A percentile compares a stretch with the other conserved stretches of the same genome.
Evolutionary conservation across 1,140 invertebrate genomes (phyloP).

Genomic region (Dendrolimus kikuchii): DNA sequence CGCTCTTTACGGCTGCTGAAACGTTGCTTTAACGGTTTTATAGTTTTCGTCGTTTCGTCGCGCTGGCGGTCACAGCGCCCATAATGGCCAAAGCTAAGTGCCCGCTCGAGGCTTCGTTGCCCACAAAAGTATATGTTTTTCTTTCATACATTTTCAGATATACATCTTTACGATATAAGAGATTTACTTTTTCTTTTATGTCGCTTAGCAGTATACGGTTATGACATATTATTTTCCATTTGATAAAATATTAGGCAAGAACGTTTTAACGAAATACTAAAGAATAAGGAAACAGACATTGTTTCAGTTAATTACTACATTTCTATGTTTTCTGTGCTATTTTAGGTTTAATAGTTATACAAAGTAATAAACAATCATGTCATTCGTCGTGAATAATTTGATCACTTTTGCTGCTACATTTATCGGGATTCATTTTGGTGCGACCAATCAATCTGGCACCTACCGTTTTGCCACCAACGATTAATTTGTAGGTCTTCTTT

Average conservation of each 20-base stretch:
- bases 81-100: constrained; percentile 68
- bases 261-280: too few relatives aligned
- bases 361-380: too few relatives aligned
- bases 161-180: constrained; percentile 61
- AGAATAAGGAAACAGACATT: too few relatives aligned
- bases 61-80: constrained; percentile 55
- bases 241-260: too few relatives aligned
- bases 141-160: constrained; percentile 47
- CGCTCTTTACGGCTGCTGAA: constrained; percentile 69
- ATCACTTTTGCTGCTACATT: constrained; percentile 5
- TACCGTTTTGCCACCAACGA: constrained; percentile 12
- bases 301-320: too few relatives aligned
- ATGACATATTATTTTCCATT: too few relatives aligned
- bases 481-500: constrained; percentile 44
- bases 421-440: constrained; percentile 17
- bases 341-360: too few relatives aligned
- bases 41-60: constrained; percentile 66
- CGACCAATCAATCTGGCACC: not conserved
- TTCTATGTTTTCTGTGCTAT: too few relatives aligned
- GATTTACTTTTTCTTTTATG: constrained; percentile 43
- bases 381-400: too few relatives aligned
- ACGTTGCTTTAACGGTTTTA: constrained; percentile 71
- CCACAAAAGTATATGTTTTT: constrained; percentile 62
- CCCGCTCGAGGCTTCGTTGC: constrained; percentile 54
- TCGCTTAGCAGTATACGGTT: not conserved